Conservation (phyloP, 2,797 vertebrate species). For the Protosalanx chinensis region DNA sequence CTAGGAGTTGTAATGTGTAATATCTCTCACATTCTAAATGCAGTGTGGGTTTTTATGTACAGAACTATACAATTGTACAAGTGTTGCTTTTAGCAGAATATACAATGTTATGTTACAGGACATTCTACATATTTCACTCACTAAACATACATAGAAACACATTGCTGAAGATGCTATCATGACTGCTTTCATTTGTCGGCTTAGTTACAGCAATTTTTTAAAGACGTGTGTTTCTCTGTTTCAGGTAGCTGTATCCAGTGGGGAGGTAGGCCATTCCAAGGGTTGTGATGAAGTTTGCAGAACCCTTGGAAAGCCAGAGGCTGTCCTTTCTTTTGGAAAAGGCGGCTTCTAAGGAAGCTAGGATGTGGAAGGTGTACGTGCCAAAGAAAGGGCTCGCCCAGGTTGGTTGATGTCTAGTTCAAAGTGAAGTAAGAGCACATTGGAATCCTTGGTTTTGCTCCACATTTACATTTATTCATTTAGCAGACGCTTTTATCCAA, state of each 20-base stretch:
- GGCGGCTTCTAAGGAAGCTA: conserved; percentile 93
- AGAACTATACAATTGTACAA: too few relatives aligned
- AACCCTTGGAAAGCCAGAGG: conserved; percentile 93
- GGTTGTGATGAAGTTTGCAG: conserved; percentile 89
- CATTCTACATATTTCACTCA: too few relatives aligned
- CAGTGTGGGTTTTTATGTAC: too few relatives aligned
- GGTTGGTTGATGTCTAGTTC: conserved; percentile 67
- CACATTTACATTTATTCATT: neutral
- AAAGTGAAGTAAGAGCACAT: neutral
- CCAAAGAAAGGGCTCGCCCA: conserved; percentile 87
- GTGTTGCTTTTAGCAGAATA: too few relatives aligned
- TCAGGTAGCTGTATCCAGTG: conserved; percentile 97
- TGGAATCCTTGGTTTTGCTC: neutral
- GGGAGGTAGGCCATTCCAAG: conserved; percentile 89
- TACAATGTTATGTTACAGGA: too few relatives aligned
- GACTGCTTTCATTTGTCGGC: too few relatives aligned
- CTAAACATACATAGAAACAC: too few relatives aligned
- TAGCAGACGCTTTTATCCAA: too few relatives aligned
- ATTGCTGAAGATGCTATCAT: too few relatives aligned
- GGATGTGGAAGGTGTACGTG: conserved; percentile 91
- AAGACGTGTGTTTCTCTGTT: conserved; percentile 16
- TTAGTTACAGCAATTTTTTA: too few relatives aligned
- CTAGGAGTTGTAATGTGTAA: too few relatives aligned
- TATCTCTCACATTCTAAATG: too few relatives aligned
- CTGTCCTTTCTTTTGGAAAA: conserved; percentile 93